phyloP scores from a whole-genome alignment of 2,113 vertebrate genomes.

The Lampris incognitus region DNA sequence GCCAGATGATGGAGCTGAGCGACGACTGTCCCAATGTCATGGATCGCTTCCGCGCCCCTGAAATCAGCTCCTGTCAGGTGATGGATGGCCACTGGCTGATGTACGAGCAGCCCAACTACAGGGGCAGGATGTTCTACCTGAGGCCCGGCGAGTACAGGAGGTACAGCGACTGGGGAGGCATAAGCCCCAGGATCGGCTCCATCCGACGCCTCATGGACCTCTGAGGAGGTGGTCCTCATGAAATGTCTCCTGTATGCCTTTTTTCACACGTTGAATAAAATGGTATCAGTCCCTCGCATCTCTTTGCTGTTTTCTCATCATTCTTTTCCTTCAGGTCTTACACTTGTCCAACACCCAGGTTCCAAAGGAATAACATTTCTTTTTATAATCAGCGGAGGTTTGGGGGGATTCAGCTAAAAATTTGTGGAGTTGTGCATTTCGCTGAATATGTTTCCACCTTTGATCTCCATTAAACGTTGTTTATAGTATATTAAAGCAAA shows the following conservation, averaged over 20 bases:
- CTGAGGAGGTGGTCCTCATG: conserved; percentile 31
- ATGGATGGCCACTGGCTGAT: conserved; percentile 62
- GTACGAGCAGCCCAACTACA: too few relatives aligned
- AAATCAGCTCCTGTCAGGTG: conserved; percentile 59
- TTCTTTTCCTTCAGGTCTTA: neutral
- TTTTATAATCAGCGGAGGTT: too few relatives aligned
- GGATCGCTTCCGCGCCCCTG: conserved; percentile 49
- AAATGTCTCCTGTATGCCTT: conserved; percentile 23
- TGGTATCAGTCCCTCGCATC: conserved; percentile 8
- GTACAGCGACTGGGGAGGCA: conserved; percentile 26
- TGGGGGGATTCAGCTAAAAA: too few relatives aligned
- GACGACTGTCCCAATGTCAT: conserved; percentile 62
- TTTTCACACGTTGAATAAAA: conserved; percentile 42
- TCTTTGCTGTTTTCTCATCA: neutral
- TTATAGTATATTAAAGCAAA: too few relatives aligned
- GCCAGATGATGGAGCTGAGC: conserved; percentile 66
- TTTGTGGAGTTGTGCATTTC: too few relatives aligned
- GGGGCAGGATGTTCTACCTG: conserved; percentile 5
- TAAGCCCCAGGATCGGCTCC: conserved; percentile 19
- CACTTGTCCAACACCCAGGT: neutral
- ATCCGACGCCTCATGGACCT: conserved; percentile 31
- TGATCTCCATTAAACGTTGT: too few relatives aligned
- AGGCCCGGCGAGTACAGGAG: conserved; percentile 16
- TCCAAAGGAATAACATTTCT: too few relatives aligned
- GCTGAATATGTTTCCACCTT: too few relatives aligned